Base-by-base conservation (phyloP, 37 sponge, comb jelly and placozoan genomes). In the Eunapius fragilis region DNA sequence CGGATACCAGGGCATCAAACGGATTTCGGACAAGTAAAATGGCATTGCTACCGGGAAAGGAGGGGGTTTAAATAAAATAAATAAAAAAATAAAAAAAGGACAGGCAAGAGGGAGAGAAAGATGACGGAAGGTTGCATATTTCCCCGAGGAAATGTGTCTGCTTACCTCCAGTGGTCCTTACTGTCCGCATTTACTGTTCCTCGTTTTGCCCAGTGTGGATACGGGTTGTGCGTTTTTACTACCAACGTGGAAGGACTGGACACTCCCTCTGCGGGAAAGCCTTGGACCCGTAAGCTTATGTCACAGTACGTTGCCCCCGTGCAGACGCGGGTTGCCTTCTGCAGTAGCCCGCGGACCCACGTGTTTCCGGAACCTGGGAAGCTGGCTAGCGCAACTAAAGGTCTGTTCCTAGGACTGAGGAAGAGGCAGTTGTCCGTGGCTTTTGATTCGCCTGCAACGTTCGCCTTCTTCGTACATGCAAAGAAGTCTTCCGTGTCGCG, bases 351-450 rank as follows among this genome's bases (percentile, higher is more conserved):
- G 26, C 91, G 37, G 2, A 86, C 78, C 91, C 91, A 91, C 11
- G 91, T 91, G 84, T 91, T 91, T 12, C 91, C 91, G 25, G 86
- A 85, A 11, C 91, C 91, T 0, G 87, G 87, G 37, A 74, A 86
- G 69, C 87, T 86, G 30, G 87, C 87, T 41, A 91, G 79, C 12
- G 79, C 91, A 32, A 90, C 49, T 2, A 85, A 85, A 13, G 31
- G 25, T 24, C 85, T 37, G 31, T 67, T 27, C 25, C 32, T 47
- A 67, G 82, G 76, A 50, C 83, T 71, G 2, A 89, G 77, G 50
- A 89, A 89, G 26, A 14, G 25, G 24, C 78, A 77, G 22, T 19
- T 58, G 58, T 58, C 58, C 14, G 58, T 19, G 14, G 6, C 58
- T 58, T 58, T 58, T 58, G 7, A 1, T 19, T 58, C 58, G 58